Percentiles rank a stretch among this genome's conserved stretches.
Evolutionary conservation across 2,797 vertebrate genomes (phyloP).

Genomic region (Falco biarmicus): DNA sequence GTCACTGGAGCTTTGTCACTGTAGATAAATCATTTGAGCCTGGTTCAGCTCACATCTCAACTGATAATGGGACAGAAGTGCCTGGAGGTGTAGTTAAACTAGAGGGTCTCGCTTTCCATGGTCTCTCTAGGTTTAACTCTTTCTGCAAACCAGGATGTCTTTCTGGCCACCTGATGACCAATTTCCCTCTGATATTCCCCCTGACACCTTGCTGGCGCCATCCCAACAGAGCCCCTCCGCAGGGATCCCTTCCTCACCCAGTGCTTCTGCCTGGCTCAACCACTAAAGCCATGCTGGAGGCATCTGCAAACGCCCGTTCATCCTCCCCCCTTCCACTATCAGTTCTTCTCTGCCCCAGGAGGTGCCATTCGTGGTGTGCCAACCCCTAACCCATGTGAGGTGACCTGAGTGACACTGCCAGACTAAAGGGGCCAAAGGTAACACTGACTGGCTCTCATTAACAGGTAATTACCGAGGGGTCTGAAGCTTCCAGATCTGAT

Average conservation of each 20-base stretch:
- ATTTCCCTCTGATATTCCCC: background rate
- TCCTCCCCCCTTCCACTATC: background rate
- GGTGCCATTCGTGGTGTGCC: background rate
- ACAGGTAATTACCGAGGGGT: background rate
- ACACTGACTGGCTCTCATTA: background rate
- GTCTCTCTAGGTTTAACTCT: background rate
- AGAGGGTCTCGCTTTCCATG: background rate
- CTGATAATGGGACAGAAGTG: background rate
- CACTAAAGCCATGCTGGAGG: fast-evolving
- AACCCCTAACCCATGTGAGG: background rate
- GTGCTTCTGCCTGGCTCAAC: background rate
- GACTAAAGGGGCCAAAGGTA: background rate
- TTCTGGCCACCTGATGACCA: background rate
- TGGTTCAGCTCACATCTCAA: background rate
- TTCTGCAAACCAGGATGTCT: background rate
- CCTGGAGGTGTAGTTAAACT: background rate
- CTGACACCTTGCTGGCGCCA: fast-evolving
- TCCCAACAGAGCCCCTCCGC: background rate
- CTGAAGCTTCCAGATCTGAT: background rate
- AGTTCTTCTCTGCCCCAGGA: background rate
- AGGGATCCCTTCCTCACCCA: background rate
- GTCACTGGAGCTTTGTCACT: background rate
- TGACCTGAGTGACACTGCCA: background rate
- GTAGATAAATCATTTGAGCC: background rate
- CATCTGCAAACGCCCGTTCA: background rate